Evolutionary conservation across 2,113 vertebrate species (phyloP).

Genomic region (Cyanoramphus novaezelandiae): DNA sequence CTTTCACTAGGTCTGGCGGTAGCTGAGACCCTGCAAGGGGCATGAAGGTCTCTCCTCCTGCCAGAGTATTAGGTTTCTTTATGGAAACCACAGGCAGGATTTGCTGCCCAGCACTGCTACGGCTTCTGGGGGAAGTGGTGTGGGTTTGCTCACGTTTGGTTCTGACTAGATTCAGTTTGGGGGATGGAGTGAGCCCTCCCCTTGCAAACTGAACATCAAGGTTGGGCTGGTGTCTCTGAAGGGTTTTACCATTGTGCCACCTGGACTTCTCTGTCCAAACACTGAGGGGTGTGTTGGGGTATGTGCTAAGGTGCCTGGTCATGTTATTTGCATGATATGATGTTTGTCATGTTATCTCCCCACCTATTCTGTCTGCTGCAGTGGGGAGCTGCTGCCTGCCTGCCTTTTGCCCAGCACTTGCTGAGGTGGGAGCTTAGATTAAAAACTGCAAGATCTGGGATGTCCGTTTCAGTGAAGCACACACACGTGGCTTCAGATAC

Average conservation of each 20-base stretch:
- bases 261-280: not conserved
- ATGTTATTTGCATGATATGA: fast-evolving
- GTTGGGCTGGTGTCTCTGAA: fast-evolving
- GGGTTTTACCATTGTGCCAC: not conserved
- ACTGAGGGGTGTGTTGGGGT: not conserved
- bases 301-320: not conserved
- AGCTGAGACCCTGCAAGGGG: not conserved
- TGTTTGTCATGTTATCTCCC: not conserved
- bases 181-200: not conserved
- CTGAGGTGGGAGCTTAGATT: not conserved
- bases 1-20: not conserved
- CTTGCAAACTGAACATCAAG: not conserved
- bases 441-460: not conserved
- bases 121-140: not conserved
- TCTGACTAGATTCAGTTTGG: not conserved
- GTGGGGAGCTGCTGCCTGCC: not conserved
- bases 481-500: not conserved
- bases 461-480: not conserved
- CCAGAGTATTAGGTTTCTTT: not conserved
- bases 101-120: fast-evolving
- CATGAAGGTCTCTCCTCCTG: not conserved
- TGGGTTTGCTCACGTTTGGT: not conserved
- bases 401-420: not conserved
- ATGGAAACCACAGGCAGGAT: not conserved
- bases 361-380: not conserved